Percentiles rank a stretch among this genome's conserved stretches.
These are phyloP conservation scores for Carlito syrichta DNA, from an alignment of 2,113 vertebrate genomes.

Conservation along the genomic window DNA sequence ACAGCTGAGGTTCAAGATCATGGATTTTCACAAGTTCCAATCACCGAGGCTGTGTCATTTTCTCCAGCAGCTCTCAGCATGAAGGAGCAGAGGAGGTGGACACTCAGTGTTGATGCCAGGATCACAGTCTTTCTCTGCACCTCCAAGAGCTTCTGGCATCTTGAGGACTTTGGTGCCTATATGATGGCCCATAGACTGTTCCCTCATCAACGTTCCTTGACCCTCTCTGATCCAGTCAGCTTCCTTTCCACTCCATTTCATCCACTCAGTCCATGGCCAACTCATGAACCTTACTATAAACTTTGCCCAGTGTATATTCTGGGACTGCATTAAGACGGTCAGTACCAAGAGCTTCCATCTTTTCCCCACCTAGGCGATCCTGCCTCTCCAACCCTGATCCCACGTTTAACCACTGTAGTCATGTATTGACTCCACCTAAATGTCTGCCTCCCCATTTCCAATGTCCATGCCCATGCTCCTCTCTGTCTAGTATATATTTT, in stretches of 20 bases:
- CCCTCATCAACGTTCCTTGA: not conserved
- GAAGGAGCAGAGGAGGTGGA: not conserved
- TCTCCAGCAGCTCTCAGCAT: not conserved
- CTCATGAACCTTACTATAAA: not conserved
- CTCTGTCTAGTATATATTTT: not conserved
- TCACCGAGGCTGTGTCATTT: not conserved
- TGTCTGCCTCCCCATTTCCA: not conserved
- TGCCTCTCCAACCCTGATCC: not conserved
- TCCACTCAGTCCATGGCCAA: not conserved
- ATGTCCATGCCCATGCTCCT: not conserved
- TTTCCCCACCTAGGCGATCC: not conserved
- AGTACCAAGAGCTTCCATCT: not conserved
- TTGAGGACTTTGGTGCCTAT: not conserved
- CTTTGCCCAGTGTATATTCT: not conserved
- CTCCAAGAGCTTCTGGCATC: not conserved
- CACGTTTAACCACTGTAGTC: not conserved
- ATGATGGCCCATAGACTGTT: not conserved
- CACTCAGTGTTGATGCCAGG: not conserved
- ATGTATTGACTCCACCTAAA: not conserved
- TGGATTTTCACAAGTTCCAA: not conserved
- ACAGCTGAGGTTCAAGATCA: not conserved
- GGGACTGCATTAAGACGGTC: not conserved
- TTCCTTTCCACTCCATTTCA: not conserved
- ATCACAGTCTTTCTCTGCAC: not conserved
- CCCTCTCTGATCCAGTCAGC: not conserved